These are phyloP conservation scores for Caradrina clavipalpis DNA, from an alignment of 2,888 invertebrate species.

Conservation along the genomic window DNA sequence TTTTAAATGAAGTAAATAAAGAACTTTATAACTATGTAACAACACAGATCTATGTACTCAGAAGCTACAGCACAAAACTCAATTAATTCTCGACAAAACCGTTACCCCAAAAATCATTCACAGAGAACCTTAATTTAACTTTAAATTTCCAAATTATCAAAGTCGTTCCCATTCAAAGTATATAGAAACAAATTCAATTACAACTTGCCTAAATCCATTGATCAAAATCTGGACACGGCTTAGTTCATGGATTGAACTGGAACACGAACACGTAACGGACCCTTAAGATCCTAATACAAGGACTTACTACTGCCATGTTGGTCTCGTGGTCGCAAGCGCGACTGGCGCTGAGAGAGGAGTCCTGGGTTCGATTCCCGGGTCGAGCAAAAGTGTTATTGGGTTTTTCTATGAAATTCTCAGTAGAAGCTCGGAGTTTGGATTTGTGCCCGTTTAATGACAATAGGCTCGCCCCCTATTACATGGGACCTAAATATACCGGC, in stretches of 20 bases:
- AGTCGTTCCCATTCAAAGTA: constrained; percentile 18
- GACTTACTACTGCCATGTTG: no score
- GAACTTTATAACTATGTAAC: background rate
- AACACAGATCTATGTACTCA: constrained; percentile 1
- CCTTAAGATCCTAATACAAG: no score
- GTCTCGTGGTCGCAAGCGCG: no score
- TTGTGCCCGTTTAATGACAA: no score
- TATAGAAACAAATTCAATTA: constrained; percentile 54
- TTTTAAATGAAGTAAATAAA: background rate
- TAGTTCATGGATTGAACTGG: constrained; percentile 9
- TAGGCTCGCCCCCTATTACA: no score
- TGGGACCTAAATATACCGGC: no score
- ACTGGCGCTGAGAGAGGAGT: no score
- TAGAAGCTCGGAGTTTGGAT: no score
- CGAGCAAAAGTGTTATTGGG: no score
- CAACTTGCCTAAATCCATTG: constrained; percentile 33
- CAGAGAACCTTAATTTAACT: constrained; percentile 30
- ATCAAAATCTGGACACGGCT: constrained; percentile 33
- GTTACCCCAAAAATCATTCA: constrained; percentile 29
- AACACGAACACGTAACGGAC: no score
- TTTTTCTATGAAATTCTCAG: no score
- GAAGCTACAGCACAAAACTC: background rate
- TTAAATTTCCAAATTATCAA: constrained; percentile 36
- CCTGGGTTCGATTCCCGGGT: no score
- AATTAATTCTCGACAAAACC: constrained; percentile 16